Conservation (phyloP, 2,113 vertebrate genomes). For the Arothron firmamentum region DNA sequence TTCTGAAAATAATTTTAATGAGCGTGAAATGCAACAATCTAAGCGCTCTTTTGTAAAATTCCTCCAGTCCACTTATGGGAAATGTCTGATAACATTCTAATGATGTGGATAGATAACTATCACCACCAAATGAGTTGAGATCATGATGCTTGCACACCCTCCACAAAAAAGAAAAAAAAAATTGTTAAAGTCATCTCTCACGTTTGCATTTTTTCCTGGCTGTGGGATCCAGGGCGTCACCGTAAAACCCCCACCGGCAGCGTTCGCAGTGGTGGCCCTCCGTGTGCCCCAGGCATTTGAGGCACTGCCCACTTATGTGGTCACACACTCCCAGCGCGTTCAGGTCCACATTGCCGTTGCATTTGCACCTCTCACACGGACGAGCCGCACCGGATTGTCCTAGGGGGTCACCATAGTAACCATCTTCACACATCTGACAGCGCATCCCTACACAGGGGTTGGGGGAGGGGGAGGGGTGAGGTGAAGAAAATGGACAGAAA, state of each 20-base stretch:
- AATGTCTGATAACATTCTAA: too few relatives aligned
- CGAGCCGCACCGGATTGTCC: constrained; percentile 70
- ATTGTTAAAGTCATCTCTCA: constrained; percentile 58
- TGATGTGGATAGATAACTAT: too few relatives aligned
- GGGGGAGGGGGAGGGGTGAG: too few relatives aligned
- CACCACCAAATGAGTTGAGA: too few relatives aligned
- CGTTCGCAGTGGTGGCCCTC: constrained; percentile 77
- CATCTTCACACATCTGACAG: constrained; percentile 88
- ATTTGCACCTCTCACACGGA: constrained; percentile 80
- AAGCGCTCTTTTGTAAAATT: too few relatives aligned
- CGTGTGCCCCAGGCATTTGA: constrained; percentile 85
- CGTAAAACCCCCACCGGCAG: constrained; percentile 82
- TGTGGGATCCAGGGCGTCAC: constrained; percentile 68
- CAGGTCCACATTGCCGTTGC: constrained; percentile 82
- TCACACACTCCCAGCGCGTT: constrained; percentile 88
- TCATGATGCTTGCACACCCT: background rate
- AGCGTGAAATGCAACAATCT: too few relatives aligned
- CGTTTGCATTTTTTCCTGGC: constrained; percentile 75
- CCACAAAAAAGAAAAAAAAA: too few relatives aligned
- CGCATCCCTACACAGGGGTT: constrained; percentile 72
- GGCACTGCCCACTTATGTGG: constrained; percentile 78
- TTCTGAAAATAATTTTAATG: too few relatives aligned
- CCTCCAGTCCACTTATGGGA: too few relatives aligned
- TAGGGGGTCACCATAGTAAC: constrained; percentile 87
- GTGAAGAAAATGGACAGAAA: constrained; percentile 9